These are phyloP conservation scores for Samia ricini DNA, from an alignment of 1,140 invertebrate species.

Conservation along the genomic window DNA sequence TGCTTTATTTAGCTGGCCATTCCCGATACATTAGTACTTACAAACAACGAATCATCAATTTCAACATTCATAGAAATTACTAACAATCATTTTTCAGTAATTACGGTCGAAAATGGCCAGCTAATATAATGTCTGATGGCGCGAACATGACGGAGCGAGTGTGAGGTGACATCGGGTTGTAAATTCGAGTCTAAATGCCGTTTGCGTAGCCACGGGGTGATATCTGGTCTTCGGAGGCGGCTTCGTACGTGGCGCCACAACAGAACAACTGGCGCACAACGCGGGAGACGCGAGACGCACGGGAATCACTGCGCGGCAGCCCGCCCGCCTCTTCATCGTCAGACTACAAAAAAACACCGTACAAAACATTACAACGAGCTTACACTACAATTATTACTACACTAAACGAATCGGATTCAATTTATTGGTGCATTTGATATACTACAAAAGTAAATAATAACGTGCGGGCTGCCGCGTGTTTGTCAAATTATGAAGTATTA, in stretches of 20 bases:
- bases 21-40: constrained; percentile 7
- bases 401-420: not conserved
- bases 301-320: constrained; percentile 65
- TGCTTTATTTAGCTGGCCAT: constrained; percentile 43
- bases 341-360: constrained; percentile 49
- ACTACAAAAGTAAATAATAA: constrained; percentile 1
- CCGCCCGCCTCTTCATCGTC: constrained; percentile 66
- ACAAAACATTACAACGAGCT: not conserved
- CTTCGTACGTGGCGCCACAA: constrained; percentile 54
- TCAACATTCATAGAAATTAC: no score
- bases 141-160: constrained; percentile 6
- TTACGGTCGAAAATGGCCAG: constrained; percentile 43
- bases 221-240: constrained; percentile 58
- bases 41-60: not conserved
- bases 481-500: not conserved
- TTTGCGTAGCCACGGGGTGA: constrained; percentile 31
- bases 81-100: no score
- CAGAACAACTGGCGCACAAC: constrained; percentile 60
- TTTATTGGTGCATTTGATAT: not conserved
- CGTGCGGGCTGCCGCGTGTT: constrained; percentile 33
- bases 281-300: constrained; percentile 51
- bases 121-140: constrained; percentile 23
- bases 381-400: not conserved
- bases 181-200: constrained; percentile 37
- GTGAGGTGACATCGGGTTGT: not conserved